Base-by-base conservation (phyloP, 2,113 vertebrate genomes). In the Pachyramphus minor region DNA sequence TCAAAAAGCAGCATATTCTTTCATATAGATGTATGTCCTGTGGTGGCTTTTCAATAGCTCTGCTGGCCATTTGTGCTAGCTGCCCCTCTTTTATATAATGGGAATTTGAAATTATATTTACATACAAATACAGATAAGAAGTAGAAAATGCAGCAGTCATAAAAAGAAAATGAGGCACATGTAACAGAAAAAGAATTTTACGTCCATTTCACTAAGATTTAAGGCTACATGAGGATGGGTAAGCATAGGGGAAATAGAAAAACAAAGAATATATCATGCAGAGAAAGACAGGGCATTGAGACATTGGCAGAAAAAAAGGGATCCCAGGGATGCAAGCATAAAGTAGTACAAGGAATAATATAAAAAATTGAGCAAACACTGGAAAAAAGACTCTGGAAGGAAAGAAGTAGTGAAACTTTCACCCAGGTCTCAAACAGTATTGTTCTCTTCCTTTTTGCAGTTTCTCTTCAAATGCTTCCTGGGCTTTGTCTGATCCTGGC, bases 31-130 rank as follows among this genome's bases (percentile, higher is more conserved):
- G 52, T 80, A 52, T 80, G 73, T 96, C 96, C 95, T 90, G 85
- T 78, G 92, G 95, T 93, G 93, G 95, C 47, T 94, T 96, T 91
- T 96, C 90, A 95, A 93, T 86, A 94, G 92, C 95, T 92, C 93
- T 90, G 91, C 93, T 95, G 90, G 95, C 75, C 92, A 92, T 84
- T 96, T 95, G 50, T 95, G 50, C 75, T 90, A 74, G 90, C 82
- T 92, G 82, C 42, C 59, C 56, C 68, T 84, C 68, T 94, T 59
- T 80, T 44, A 47, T 80, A 52, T 19, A 58, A 86, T 89, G 39
- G 44, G 76, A 96, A 87, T 66, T 67, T 81, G 68, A 92, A 91
- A 84, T 88, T 1, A 49, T 93, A 82, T 93, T 93, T 96, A 79
- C 82, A 93, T 92, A 93, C 62, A 91, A 90, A 86, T 90, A 86